Percentiles rank a stretch among this genome's conserved stretches.
phyloP scores from a whole-genome alignment of 2,888 invertebrate genomes.

The Epistrophe grossulariae region DNA sequence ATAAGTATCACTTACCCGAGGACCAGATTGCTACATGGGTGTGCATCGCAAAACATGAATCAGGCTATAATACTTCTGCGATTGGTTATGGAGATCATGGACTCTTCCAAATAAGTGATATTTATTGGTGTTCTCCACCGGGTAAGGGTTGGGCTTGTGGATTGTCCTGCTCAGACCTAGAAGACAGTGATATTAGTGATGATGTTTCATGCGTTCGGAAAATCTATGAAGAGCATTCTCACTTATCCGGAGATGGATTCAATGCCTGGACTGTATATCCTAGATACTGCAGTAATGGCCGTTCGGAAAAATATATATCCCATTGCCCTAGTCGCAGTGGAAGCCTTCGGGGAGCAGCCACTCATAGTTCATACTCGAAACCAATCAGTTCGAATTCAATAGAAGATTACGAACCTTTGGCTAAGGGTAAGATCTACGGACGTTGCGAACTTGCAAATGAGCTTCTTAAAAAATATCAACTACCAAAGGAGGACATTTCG shows the following conservation, averaged over 20 bases:
- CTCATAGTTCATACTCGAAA: constrained; percentile 15
- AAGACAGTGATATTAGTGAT: constrained; percentile 89
- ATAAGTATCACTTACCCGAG: constrained; percentile 84
- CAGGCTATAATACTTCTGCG: constrained; percentile 87
- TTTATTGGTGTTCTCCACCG: constrained; percentile 88
- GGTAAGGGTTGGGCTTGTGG: constrained; percentile 87
- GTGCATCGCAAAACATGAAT: constrained; percentile 89
- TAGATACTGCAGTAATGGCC: constrained; percentile 79
- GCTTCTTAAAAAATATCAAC: constrained; percentile 85
- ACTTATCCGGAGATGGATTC: constrained; percentile 89
- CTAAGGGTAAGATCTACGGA: constrained; percentile 85
- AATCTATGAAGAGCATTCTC: constrained; percentile 88
- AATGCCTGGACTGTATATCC: constrained; percentile 83
- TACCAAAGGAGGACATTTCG: constrained; percentile 85
- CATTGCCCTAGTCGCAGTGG: constrained; percentile 78
- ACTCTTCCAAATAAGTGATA: constrained; percentile 89
- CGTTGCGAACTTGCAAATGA: constrained; percentile 90
- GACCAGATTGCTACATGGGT: constrained; percentile 87
- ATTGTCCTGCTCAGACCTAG: constrained; percentile 86
- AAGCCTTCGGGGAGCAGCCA: constrained; percentile 6
- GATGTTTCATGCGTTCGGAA: constrained; percentile 88
- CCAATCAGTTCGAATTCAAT: constrained; percentile 36
- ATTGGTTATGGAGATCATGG: constrained; percentile 89
- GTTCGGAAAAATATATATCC: constrained; percentile 80
- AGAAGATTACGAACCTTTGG: constrained; percentile 29